Evolutionary conservation across 2,888 invertebrate species (phyloP), one percentile per base, ranked within the genome.

Genomic region (Cheilosia vernalis): DNA sequence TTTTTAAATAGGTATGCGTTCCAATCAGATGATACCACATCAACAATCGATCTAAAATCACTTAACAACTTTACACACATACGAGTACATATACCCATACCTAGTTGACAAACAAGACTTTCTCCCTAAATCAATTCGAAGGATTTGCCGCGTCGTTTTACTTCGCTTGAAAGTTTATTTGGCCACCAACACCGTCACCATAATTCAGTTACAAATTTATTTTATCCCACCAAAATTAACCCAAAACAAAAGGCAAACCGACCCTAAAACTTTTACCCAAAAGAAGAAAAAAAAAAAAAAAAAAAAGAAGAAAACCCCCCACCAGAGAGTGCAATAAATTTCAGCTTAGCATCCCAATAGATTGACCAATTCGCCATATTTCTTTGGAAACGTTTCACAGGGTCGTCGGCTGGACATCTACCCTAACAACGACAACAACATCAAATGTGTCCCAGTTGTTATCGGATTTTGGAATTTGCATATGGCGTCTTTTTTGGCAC

Each of bases 381-480:
- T 84, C 84, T 84, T 84, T 27, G 30, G 19, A 47, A 64, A 64
- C 42, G 19, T 40, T 15, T 30, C 19, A 51, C 37, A 53, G 63
- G 42, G 33, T 49, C 55, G 15, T 19, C 30, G 53, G 42, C 13
- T 21, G n/a, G 30, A 40, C 13, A 17, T 37, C 6, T 27, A n/a
- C 13, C 10, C 37, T 10, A 76, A 76, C 42, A 81, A 77, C 67
- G 77, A 81, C 76, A 81, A 85, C 81, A 81, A 81, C 72, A 81
- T 85, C 85, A 77, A 85, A 85, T 81, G 81, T 85, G 81, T 81
- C 81, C 85, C 85, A 85, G 85, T 85, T 81, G 85, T 85, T 85
- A 85, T 85, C 85, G 85, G 85, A 85, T 85, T 81, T 73, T 63
- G 72, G 58, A 85, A 85, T 85, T 81, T 85, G 77, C 85, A 85